Percentiles rank a stretch among this genome's conserved stretches.
Evolutionary conservation across 2,888 invertebrate genomes (phyloP).

Genomic region (Cephus sareptanus): DNA sequence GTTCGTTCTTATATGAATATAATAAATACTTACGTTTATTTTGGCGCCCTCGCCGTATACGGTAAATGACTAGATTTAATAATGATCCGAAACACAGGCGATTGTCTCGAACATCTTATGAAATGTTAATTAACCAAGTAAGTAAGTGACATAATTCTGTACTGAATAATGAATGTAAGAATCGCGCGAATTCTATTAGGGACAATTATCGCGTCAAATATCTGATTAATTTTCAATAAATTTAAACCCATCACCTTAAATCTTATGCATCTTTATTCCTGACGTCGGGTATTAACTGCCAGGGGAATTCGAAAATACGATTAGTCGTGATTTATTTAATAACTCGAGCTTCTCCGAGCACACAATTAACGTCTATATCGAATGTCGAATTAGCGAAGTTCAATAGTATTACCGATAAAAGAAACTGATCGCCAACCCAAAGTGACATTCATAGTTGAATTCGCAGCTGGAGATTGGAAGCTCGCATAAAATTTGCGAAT

Average conservation of each 20-base stretch:
- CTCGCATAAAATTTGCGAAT: background rate
- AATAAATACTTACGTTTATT: background rate
- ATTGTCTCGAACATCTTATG: background rate
- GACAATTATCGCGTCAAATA: background rate
- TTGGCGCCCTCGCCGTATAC: background rate
- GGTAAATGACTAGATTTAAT: background rate
- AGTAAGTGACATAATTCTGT: background rate
- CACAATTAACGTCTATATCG: conserved; percentile 29
- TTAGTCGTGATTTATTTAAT: conserved; percentile 20
- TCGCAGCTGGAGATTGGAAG: background rate
- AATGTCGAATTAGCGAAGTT: conserved; percentile 28
- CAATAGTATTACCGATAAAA: background rate
- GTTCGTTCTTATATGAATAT: background rate
- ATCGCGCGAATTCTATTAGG: background rate
- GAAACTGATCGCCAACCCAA: background rate
- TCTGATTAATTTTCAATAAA: conserved; percentile 33
- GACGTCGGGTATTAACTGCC: background rate
- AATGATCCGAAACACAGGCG: background rate
- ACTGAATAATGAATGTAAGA: background rate
- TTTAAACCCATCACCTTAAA: conserved; percentile 18
- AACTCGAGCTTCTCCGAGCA: background rate
- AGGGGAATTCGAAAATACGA: background rate
- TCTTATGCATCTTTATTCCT: conserved; percentile 2
- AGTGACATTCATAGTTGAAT: background rate
- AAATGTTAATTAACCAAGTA: background rate